Base-by-base conservation (phyloP, 2,113 vertebrate genomes). In the Lagopus muta region DNA sequence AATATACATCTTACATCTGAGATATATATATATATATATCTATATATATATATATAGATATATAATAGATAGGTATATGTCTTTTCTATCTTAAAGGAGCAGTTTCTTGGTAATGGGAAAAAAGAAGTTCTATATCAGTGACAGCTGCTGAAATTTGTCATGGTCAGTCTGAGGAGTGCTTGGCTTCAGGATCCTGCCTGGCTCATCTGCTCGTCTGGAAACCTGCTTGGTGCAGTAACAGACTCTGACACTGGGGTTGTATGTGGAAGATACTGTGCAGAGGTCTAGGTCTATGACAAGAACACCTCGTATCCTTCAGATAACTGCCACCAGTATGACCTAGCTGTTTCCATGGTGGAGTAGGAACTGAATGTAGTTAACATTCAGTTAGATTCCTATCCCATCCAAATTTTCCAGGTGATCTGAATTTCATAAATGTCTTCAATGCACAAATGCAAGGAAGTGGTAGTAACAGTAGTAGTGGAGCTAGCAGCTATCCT, bases 321-420 rank as follows among this genome's bases (percentile, higher is more conserved):
- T 30, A 57, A 62, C 47, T 90, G 36, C 8, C 25, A 45, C 18
- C 12, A 52, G 11, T 0, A 1, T 36, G 48, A 38, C n/a, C 64
- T 30, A 5, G 27, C 10, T 85, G 74, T 22, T 20, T 24, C 13
- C 36, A 5, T 0, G 0, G 22, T 15, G 0, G 0, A 42, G 11
- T 42, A 32, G 45, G 70, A 77, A 24, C 0, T 48, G 70, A 67
- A 30, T 78, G n/a, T 61, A 60, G 30, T 4, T 34, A 36, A 9
- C 12, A 2, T 36, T 40, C 36, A 36, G 18, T 5, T n/a, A 32
- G 58, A 20, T 18, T 73, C 15, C 60, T 36, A 32, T 36, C 27
- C 52, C 36, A n/a, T 15, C 43, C 34, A 21, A 3, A 2, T 50
- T 76, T 81, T 45, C 43, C 17, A 47, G 30, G 45, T 62, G 52